phyloP scores from a whole-genome alignment of 2,888 invertebrate genomes.

The Apodemia mormo region DNA sequence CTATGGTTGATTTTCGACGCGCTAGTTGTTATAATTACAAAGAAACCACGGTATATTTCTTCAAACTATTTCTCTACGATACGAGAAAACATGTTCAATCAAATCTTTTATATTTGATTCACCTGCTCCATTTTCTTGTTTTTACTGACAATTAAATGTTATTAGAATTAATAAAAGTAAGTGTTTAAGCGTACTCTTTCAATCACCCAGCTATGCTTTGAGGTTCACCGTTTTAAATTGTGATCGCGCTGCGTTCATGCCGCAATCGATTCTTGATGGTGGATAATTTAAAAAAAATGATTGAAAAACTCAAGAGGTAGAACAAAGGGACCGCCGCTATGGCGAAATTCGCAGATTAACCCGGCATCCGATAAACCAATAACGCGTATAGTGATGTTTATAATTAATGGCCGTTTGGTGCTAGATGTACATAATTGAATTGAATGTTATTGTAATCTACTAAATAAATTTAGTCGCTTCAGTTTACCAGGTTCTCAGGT shows the following conservation, averaged over 20 bases:
- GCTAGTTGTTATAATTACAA: too few relatives aligned
- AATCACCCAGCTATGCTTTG: slow-evolving; percentile 67
- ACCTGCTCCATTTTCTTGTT: not conserved
- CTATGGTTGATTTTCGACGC: too few relatives aligned
- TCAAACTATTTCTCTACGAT: too few relatives aligned
- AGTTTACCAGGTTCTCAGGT: too few relatives aligned
- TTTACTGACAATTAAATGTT: slow-evolving; percentile 4
- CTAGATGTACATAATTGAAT: too few relatives aligned
- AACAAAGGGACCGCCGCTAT: slow-evolving; percentile 71
- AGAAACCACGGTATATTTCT: too few relatives aligned
- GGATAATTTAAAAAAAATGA: slow-evolving; percentile 69
- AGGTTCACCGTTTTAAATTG: slow-evolving; percentile 69
- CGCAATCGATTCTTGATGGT: slow-evolving; percentile 63
- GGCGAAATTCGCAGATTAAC: slow-evolving; percentile 76
- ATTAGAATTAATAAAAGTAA: slow-evolving; percentile 10
- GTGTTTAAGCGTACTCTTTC: slow-evolving; percentile 32
- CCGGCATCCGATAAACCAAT: slow-evolving; percentile 77
- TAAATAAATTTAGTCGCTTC: too few relatives aligned
- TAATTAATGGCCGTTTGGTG: slow-evolving; percentile 46
- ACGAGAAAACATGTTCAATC: too few relatives aligned
- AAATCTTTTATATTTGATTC: not conserved
- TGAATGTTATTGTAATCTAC: too few relatives aligned
- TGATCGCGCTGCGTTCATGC: slow-evolving; percentile 52
- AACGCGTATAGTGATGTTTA: slow-evolving; percentile 55
- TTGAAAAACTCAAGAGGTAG: slow-evolving; percentile 51